A percentile compares a stretch with the other conserved stretches of the same genome.
Evolutionary conservation across 2,888 invertebrate genomes (phyloP).

Genomic region (Drosophila leonis): DNA sequence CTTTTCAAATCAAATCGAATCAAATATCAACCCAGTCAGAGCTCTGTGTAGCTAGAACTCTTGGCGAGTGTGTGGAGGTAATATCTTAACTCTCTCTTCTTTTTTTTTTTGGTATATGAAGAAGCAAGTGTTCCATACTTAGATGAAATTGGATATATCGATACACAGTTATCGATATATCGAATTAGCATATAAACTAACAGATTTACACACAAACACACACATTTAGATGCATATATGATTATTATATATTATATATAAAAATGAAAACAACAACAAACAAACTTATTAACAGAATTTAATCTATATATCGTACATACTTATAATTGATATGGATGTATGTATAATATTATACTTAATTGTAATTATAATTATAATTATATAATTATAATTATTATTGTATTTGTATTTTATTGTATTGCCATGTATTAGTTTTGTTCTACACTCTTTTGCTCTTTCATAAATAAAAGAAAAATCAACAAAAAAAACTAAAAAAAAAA

Average conservation of each 20-base stretch:
- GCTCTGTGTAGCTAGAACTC: background rate
- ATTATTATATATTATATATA: conserved; percentile 44
- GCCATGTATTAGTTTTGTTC: conserved; percentile 83
- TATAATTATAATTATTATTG: conserved; percentile 78
- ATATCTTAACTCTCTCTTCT: background rate
- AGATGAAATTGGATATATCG: conserved; percentile 22
- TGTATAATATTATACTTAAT: conserved; percentile 68
- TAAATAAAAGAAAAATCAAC: conserved; percentile 70
- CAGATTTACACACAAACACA: conserved; percentile 23
- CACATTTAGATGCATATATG: conserved; percentile 39
- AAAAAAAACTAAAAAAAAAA: conserved; percentile 53
- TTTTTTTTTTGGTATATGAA: background rate
- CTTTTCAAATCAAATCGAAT: background rate
- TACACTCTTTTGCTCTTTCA: conserved; percentile 83
- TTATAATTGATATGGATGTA: conserved; percentile 63
- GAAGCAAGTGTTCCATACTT: conserved; percentile 15
- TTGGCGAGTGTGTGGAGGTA: background rate
- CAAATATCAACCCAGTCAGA: background rate
- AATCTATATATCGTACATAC: conserved; percentile 65
- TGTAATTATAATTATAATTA: conserved; percentile 73
- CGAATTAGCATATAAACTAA: conserved; percentile 20
- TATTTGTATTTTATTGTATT: conserved; percentile 83
- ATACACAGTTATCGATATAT: background rate
- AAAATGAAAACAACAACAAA: background rate
- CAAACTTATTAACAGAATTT: conserved; percentile 54